Percentiles rank a stretch among this genome's conserved stretches.
Evolutionary conservation across 2,113 vertebrate species (phyloP).

Genomic region (Atlantisia rogersi): DNA sequence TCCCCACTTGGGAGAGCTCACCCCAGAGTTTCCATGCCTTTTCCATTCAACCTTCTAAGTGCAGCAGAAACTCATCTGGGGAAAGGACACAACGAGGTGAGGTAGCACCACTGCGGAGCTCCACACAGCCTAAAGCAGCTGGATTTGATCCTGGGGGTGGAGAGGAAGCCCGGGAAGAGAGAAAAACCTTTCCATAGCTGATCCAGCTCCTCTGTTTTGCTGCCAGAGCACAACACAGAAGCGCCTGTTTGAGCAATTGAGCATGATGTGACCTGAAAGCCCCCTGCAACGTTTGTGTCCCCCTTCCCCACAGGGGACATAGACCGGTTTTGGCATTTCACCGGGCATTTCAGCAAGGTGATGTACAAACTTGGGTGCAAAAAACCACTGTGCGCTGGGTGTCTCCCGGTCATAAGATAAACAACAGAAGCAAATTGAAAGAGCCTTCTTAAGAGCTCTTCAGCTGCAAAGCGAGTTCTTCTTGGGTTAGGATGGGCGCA

Average conservation of each 20-base stretch:
- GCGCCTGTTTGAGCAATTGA: conserved; percentile 77
- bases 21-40: neutral
- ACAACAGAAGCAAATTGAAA: conserved; percentile 75
- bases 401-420: conserved; percentile 71
- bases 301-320: neutral
- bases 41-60: neutral
- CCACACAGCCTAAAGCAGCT: neutral
- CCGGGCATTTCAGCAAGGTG: conserved; percentile 63
- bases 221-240: conserved; percentile 64
- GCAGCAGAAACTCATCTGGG: neutral
- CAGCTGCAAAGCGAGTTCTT: conserved; percentile 82
- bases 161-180: conserved; percentile 32
- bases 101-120: neutral
- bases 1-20: neutral
- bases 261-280: conserved; percentile 82
- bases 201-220: conserved; percentile 45
- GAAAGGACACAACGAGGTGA: neutral
- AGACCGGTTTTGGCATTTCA: neutral
- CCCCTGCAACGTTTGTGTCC: conserved; percentile 53
- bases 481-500: conserved; percentile 83
- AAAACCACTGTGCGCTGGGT: conserved; percentile 43
- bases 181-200: conserved; percentile 56
- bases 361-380: conserved; percentile 73
- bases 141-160: neutral
- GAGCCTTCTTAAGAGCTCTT: conserved; percentile 80